Evolutionary conservation across 2,888 invertebrate genomes (phyloP).

Genomic region (Poecilobothrus nobilitatus): DNA sequence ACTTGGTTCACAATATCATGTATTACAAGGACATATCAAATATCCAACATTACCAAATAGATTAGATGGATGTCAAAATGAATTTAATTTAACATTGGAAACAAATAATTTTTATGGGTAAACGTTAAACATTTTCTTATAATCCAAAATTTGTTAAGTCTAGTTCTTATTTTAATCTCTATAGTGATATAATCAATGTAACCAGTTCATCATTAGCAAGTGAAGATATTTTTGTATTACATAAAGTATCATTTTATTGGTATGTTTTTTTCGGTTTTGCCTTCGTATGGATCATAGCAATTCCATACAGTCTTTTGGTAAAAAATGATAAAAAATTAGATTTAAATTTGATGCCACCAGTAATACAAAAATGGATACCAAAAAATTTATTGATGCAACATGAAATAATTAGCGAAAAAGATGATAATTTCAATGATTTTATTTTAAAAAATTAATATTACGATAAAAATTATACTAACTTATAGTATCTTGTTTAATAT

Average conservation of each 20-base stretch:
- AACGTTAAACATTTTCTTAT: background rate
- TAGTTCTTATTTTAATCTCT: too few relatives aligned
- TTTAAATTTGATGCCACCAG: slow-evolving; percentile 21
- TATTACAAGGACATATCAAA: background rate
- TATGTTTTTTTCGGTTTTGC: slow-evolving; percentile 46
- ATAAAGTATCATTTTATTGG: slow-evolving; percentile 50
- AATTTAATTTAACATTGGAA: slow-evolving; percentile 15
- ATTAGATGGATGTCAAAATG: slow-evolving; percentile 15
- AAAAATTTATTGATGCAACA: background rate
- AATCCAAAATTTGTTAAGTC: too few relatives aligned
- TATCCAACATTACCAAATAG: slow-evolving; percentile 9
- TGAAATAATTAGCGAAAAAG: background rate
- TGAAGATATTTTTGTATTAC: slow-evolving; percentile 36
- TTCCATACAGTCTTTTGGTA: slow-evolving; percentile 45
- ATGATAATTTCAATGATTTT: background rate
- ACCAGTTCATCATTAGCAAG: slow-evolving; percentile 9
- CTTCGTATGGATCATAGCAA: slow-evolving; percentile 44
- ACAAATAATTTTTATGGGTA: slow-evolving; percentile 18
- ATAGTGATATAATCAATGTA: too few relatives aligned
- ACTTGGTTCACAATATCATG: slow-evolving; percentile 12
- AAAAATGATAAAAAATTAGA: slow-evolving; percentile 20
- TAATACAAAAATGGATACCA: slow-evolving; percentile 11
- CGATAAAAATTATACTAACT: too few relatives aligned
- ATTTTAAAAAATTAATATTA: too few relatives aligned
- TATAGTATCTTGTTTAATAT: too few relatives aligned